Conservation (phyloP, 2,797 vertebrate genomes). For the Muscicapa comitata region DNA sequence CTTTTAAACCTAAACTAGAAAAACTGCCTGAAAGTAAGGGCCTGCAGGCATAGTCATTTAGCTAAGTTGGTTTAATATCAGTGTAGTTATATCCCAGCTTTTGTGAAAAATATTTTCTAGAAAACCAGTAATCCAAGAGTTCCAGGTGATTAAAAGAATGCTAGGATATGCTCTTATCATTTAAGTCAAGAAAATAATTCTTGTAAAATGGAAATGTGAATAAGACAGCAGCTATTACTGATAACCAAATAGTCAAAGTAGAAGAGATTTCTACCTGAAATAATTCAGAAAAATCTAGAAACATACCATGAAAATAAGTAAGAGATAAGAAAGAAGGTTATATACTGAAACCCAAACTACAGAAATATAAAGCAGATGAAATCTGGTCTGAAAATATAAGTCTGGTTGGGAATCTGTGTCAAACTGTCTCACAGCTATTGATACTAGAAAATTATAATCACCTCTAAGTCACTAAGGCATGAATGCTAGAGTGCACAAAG, state of each 20-base stretch:
- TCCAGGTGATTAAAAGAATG: not conserved
- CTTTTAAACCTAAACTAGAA: not conserved
- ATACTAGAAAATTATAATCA: not conserved
- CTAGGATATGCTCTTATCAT: not conserved
- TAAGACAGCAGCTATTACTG: not conserved
- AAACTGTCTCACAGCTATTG: not conserved
- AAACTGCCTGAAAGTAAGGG: not conserved
- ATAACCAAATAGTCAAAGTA: not conserved
- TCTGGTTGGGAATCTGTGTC: not conserved
- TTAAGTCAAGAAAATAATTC: not conserved
- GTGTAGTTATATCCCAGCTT: not conserved
- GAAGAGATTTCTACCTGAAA: not conserved
- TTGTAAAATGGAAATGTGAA: not conserved
- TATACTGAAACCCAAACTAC: not conserved
- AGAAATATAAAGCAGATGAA: not conserved
- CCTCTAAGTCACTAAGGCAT: not conserved
- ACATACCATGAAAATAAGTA: not conserved
- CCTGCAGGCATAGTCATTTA: not conserved
- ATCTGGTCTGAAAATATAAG: not conserved
- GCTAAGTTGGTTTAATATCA: not conserved
- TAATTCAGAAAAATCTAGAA: not conserved
- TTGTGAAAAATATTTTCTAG: not conserved
- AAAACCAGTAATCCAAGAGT: not conserved
- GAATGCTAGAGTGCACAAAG: not conserved
- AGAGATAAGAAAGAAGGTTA: not conserved